phyloP scores from a whole-genome alignment of 2,888 invertebrate species.

The Oligia fasciuncula region DNA sequence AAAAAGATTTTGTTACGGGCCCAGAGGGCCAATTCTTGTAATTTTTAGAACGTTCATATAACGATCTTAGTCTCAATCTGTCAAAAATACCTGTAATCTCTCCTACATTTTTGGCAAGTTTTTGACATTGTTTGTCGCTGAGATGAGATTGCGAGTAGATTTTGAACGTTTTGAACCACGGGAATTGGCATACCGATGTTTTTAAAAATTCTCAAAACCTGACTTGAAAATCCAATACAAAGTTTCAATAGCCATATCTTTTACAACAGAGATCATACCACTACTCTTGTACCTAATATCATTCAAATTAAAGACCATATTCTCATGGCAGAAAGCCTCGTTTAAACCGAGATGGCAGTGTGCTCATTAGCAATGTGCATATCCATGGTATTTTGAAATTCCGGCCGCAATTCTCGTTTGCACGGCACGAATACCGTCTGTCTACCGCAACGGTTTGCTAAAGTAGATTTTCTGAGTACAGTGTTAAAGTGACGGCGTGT shows the following conservation, averaged over 20 bases:
- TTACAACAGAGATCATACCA: neutral
- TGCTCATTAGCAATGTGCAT: conserved; percentile 53
- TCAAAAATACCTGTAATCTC: too few relatives aligned
- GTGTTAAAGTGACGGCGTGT: conserved; percentile 13
- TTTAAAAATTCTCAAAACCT: too few relatives aligned
- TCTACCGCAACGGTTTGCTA: conserved; percentile 32
- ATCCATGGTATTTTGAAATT: conserved; percentile 54
- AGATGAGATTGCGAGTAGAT: too few relatives aligned
- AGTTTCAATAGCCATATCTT: neutral
- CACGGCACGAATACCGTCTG: conserved; percentile 22
- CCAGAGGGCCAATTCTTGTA: neutral
- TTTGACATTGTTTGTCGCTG: too few relatives aligned
- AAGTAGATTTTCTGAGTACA: conserved; percentile 21
- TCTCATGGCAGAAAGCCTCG: conserved; percentile 13
- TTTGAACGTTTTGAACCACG: too few relatives aligned
- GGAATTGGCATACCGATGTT: too few relatives aligned
- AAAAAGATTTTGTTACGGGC: neutral
- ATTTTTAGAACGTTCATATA: too few relatives aligned
- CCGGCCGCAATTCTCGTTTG: conserved; percentile 32
- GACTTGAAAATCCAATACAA: neutral
- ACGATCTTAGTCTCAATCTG: too few relatives aligned
- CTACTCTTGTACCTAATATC: conserved; percentile 1
- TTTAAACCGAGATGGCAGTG: conserved; percentile 35
- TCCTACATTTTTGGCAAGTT: too few relatives aligned
- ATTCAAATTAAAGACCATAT: conserved; percentile 34